phyloP scores from a whole-genome alignment of 2,113 vertebrate species.

The Chaetodon trifascialis region DNA sequence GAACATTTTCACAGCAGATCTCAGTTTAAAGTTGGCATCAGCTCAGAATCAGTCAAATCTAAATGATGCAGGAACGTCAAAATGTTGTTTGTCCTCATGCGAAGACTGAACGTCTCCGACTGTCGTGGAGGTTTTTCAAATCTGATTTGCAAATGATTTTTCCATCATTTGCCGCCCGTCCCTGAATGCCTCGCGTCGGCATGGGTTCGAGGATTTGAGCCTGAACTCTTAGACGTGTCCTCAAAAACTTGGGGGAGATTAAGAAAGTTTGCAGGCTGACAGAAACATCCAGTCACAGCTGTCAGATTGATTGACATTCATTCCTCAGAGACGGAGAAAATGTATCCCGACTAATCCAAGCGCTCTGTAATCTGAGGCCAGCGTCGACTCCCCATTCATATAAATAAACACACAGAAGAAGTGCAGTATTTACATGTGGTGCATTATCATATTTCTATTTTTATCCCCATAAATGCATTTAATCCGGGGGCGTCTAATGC shows the following conservation, averaged over 20 bases:
- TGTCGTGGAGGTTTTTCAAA: too few relatives aligned
- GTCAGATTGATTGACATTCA: slow-evolving; percentile 55
- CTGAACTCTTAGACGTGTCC: slow-evolving; percentile 42
- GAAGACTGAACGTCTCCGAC: too few relatives aligned
- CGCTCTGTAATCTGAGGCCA: slow-evolving; percentile 36
- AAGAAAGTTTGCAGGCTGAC: slow-evolving; percentile 44
- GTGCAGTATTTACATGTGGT: slow-evolving; percentile 41
- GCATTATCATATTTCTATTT: slow-evolving; percentile 60
- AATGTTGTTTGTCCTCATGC: too few relatives aligned
- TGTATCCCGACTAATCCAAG: slow-evolving; percentile 43
- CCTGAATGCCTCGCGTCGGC: neutral
- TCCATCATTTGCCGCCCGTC: neutral
- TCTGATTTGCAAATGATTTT: too few relatives aligned
- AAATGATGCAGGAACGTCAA: too few relatives aligned
- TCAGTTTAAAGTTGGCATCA: too few relatives aligned
- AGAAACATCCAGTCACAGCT: slow-evolving; percentile 17
- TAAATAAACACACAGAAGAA: slow-evolving; percentile 28
- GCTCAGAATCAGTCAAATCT: too few relatives aligned
- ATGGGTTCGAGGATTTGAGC: slow-evolving; percentile 15
- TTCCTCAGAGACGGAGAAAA: slow-evolving; percentile 33
- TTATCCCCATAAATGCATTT: slow-evolving; percentile 41
- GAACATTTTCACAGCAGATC: too few relatives aligned
- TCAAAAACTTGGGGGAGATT: slow-evolving; percentile 54
- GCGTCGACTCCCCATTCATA: slow-evolving; percentile 14
- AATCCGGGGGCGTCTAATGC: slow-evolving; percentile 48